A percentile compares a stretch with the other conserved stretches of the same genome.
Evolutionary conservation across 2,113 vertebrate genomes (phyloP).

Genomic region (Syngnathus scovelli): DNA sequence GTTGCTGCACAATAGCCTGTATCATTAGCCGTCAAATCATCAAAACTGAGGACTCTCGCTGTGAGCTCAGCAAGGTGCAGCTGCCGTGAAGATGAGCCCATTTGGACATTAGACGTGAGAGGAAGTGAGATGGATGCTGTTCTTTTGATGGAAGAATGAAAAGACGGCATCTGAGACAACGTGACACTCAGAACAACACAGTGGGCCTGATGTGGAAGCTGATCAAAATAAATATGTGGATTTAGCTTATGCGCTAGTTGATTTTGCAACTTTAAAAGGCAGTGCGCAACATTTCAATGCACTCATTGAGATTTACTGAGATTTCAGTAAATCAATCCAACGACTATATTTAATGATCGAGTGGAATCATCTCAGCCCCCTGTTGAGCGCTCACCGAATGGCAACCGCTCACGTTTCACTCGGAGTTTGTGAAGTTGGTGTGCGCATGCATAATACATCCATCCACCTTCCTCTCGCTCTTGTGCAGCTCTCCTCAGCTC

Average conservation of each 20-base stretch:
- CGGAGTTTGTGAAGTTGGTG: constrained; percentile 9
- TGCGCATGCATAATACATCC: constrained; percentile 29
- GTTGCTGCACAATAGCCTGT: constrained; percentile 21
- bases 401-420: constrained; percentile 30
- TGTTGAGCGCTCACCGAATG: constrained; percentile 51
- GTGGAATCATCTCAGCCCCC: constrained; percentile 53
- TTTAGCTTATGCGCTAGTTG: too few species aligned
- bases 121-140: constrained; percentile 32
- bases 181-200: constrained; percentile 53
- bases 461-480: constrained; percentile 30
- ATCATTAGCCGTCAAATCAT: constrained; percentile 21
- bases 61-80: constrained; percentile 20
- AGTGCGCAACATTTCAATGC: background rate
- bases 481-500: constrained; percentile 85
- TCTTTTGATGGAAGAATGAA: constrained; percentile 51
- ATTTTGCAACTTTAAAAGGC: background rate
- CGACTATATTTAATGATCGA: constrained; percentile 60
- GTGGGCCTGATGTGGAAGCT: background rate
- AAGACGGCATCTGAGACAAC: constrained; percentile 24
- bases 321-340: background rate
- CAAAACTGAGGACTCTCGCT: background rate
- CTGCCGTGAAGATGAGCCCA: constrained; percentile 19
- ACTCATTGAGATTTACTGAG: background rate
- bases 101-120: constrained; percentile 47
- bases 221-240: too few species aligned